Base-by-base conservation (phyloP, 2,113 vertebrate species). In the Cottus gobio region DNA sequence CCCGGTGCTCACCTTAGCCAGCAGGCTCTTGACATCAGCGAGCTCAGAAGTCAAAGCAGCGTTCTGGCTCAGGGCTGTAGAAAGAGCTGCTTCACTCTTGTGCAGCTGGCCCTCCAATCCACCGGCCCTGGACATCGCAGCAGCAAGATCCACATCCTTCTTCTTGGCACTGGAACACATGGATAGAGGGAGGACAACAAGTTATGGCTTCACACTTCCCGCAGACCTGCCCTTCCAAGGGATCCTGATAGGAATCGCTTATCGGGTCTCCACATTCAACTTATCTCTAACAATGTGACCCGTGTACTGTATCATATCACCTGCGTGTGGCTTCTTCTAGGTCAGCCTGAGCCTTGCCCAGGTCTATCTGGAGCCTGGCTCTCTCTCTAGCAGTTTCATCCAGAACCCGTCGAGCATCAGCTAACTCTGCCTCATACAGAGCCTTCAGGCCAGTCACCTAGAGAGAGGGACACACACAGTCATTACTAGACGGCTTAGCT, bases 311-410 rank as follows among this genome's bases (percentile, higher is more conserved):
- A 16, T 36, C 4, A 30, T 0, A 8, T 72, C 76, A 97, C 92
- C 96, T 97, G 77, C 84, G 89, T 1, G 86, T 94, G 79, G 95
- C 89, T 83, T 99, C 98, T 4, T 98, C 97, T 22, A 98, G 93
- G 2, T 98, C 98, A 0, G 97, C 91, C 28, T 93, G 94, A 76
- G 96, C 94, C 84, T 97, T 99, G 44, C 97, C 98, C 3, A 97
- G 91, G 63, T 99, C 96, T 1, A 99, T 99, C 95, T 99, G 98
- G 34, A 99, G 94, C 37, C 91, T 95, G 0, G 98, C 98, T 20
- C 96, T 93, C 58, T 99, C 98, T 26, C 88, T 96, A 10, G 98
- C 97, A 0, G 98, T 99, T 85, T 99, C 98, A 71, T 99, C 98
- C 82, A 99, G 92, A 68, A 97, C 96, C 26, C 96, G 93, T 2